Evolutionary conservation across 2,113 vertebrate species (phyloP).

Genomic region (Cygnus buccinator): DNA sequence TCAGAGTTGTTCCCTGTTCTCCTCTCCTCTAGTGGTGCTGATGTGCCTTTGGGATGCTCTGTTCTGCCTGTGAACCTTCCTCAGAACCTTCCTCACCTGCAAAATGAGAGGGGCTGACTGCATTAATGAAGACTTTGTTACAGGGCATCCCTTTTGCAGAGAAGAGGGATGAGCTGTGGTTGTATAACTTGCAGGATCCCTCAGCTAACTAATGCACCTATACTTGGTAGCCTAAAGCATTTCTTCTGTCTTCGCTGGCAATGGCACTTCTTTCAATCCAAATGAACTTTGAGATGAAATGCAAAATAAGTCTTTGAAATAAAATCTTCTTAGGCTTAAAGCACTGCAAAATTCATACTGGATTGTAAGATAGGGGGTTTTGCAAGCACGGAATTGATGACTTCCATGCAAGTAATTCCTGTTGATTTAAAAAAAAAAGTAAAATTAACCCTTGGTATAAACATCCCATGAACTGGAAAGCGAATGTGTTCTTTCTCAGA

Average conservation of each 20-base stretch:
- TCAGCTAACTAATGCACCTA: background rate
- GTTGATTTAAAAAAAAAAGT: background rate
- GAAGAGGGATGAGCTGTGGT: background rate
- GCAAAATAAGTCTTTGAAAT: background rate
- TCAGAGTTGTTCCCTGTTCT: background rate
- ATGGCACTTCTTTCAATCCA: background rate
- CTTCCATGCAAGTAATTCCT: background rate
- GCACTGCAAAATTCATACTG: background rate
- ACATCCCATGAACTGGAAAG: background rate
- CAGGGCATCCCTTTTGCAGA: background rate
- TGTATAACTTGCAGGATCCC: background rate
- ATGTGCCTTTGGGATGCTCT: background rate
- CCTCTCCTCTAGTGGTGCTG: background rate
- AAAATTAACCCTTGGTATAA: slow-evolving; percentile 6
- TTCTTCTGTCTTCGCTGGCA: background rate
- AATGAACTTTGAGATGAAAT: background rate
- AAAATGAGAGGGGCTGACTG: background rate
- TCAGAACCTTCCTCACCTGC: rapidly evolving
- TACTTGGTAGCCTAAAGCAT: background rate
- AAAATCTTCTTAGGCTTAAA: background rate
- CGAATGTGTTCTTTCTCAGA: background rate
- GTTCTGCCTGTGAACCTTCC: background rate
- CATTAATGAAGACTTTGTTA: rapidly evolving
- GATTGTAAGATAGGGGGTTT: background rate
- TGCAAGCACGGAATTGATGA: background rate